phyloP scores from a whole-genome alignment of 2,113 vertebrate species.

The Bettongia penicillata region DNA sequence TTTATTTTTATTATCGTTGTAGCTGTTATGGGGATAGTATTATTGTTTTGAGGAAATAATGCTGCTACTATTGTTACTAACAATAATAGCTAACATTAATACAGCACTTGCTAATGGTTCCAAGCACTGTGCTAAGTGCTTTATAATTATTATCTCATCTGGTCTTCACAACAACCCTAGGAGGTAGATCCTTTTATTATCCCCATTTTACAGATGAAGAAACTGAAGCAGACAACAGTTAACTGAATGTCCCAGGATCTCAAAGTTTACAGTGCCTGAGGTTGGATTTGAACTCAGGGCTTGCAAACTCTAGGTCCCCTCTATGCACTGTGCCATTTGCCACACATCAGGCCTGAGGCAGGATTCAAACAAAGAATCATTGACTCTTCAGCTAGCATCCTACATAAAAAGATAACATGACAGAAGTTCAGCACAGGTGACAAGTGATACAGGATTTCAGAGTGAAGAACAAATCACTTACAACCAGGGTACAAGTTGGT shows the following conservation, averaged over 20 bases:
- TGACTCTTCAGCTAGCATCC: background rate
- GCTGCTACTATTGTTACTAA: no score
- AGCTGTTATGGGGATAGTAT: background rate
- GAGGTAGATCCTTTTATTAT: background rate
- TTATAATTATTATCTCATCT: background rate
- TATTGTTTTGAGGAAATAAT: background rate
- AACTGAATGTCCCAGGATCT: background rate
- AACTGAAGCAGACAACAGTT: background rate
- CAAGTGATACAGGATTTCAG: background rate
- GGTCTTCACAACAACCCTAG: background rate
- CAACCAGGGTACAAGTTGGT: background rate
- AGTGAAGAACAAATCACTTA: background rate
- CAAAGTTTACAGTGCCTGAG: background rate
- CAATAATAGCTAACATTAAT: background rate
- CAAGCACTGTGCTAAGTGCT: background rate
- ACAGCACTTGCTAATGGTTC: background rate
- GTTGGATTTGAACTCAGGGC: background rate
- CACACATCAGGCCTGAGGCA: background rate
- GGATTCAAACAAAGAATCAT: background rate
- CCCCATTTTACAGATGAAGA: background rate
- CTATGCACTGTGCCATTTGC: background rate
- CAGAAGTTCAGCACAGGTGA: background rate
- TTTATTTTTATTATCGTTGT: background rate
- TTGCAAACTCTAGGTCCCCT: background rate
- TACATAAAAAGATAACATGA: background rate